Base-by-base conservation (phyloP, 2,113 vertebrate species). In the Petrocephalus microphthalmus region DNA sequence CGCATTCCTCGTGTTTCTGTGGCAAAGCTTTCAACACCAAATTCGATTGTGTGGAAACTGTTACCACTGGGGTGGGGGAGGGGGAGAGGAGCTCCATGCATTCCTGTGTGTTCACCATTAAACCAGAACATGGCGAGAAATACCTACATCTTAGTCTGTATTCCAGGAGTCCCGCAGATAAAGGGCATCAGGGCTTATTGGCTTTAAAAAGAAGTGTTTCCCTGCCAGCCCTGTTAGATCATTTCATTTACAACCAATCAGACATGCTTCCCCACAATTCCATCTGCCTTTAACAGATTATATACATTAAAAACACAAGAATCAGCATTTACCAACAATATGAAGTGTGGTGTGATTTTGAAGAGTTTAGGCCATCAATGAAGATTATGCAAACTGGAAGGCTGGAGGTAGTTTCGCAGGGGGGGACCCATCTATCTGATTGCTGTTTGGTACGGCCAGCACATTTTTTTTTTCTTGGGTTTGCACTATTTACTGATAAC, bases 71-170 rank as follows among this genome's bases (percentile, higher is more conserved):
- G 91, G 10, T 1, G 60, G 89, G 45, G 45, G 64, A 29, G 90
- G 83, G 91, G 10, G 6, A 60, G 90, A 20, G 45, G 64, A 29
- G 0, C 91, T 92, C 92, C 89, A 91, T 90, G 85, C 89, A 92
- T 92, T 93, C 91, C 89, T 91, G 91, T 92, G 90, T 86, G 88
- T 90, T 88, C 92, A 67, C 91, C 87, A 81, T 89, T 56, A 85
- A 78, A 91, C 91, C 90, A 91, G 60, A 90, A 89, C 60, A 91
- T 89, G 90, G 57, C 51, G 91, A 92, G 89, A 87, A 94, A 93
- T 92, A 94, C 92, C 93, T 56, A 52, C 3, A 90, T 90, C 90
- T 88, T 67, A 91, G 90, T 92, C 90, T 88, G 88, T 85, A 33
- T 11, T 54, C 33, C 84, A 37, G n/a, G 17, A 1, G 29, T 85